Percentiles rank a stretch among this genome's conserved stretches.
Conservation (phyloP, 2,888 invertebrate genomes). For the Phaonia tiefii region DNA sequence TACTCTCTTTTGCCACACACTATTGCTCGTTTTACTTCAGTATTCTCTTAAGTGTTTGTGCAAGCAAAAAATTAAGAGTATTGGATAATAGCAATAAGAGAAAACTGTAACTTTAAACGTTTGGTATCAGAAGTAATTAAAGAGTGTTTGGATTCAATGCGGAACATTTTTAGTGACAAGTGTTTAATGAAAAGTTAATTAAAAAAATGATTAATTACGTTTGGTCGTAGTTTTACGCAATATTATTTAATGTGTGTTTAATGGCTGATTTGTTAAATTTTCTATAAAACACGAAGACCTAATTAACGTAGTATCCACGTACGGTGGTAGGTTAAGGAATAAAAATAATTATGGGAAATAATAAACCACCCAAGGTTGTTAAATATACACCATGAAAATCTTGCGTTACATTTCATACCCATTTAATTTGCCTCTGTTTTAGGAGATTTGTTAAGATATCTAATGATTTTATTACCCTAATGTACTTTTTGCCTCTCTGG, state of each 20-base stretch:
- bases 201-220: conserved; percentile 30
- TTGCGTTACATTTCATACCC: too few species aligned
- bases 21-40: too few species aligned
- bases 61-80: neutral
- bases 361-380: neutral
- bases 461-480: too few species aligned
- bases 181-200: conserved; percentile 26
- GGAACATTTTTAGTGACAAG: neutral
- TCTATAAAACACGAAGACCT: neutral
- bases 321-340: neutral
- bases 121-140: neutral
- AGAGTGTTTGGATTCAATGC: neutral
- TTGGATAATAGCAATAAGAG: neutral
- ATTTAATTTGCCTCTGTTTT: too few species aligned
- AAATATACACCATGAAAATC: too few species aligned
- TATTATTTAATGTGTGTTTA: conserved; percentile 30
- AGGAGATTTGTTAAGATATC: too few species aligned
- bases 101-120: too few species aligned
- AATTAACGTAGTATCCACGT: conserved; percentile 15
- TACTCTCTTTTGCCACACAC: neutral
- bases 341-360: too few species aligned
- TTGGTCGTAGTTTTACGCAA: conserved; percentile 3
- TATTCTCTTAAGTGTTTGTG: too few species aligned
- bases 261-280: conserved; percentile 15
- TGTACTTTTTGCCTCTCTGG: too few species aligned